Evolutionary conservation across 1,140 invertebrate genomes (phyloP), one percentile per base, ranked within the genome.

Genomic region (Oryctes rhinoceros): DNA sequence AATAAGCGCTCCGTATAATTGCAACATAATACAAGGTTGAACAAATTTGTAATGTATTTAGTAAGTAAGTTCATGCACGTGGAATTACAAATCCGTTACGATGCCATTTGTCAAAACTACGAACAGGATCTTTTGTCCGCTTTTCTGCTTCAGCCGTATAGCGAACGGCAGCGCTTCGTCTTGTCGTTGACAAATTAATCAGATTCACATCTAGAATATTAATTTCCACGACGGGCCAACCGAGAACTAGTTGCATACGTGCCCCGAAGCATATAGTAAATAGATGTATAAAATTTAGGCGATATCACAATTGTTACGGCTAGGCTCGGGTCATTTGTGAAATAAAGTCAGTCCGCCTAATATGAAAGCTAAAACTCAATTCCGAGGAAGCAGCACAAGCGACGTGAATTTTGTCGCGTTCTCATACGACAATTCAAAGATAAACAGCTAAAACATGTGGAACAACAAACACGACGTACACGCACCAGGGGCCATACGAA

Each of bases 191-290:
- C 65, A 71, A 71, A 71, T 71, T 71, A 71, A 71, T 71, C 65
- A 71, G 65, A 71, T 71, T 71, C 65, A 24, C 65, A 71, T 71
- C 65, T 71, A 71, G 65, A 71, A 71, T 71, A 71, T 71, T 71
- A 71, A 71, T 71, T 71, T 37, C 15, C 53, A n/a, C 39, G 39
- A 20, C 53, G 53, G 24, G 53, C 53, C 15, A 62, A 30, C 18
- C 7, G 10, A 71, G 13, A 35, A 71, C 65, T 71, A 71, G 35
- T 37, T 71, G 20, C 35, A 71, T 71, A 71, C 65, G 65, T 71
- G 65, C 65, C 35, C 7, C 35, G 35, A 71, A 10, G 24, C 65
- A 71, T 15, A 71, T 37, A 71, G 13, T n/a, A 59, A 30, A 44
- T 44, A 62, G 53, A 18, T 62, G 53, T 35, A 30, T 71, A 30